Conservation (phyloP, 2,113 vertebrate species). For the Rhagologus leucostigma region DNA sequence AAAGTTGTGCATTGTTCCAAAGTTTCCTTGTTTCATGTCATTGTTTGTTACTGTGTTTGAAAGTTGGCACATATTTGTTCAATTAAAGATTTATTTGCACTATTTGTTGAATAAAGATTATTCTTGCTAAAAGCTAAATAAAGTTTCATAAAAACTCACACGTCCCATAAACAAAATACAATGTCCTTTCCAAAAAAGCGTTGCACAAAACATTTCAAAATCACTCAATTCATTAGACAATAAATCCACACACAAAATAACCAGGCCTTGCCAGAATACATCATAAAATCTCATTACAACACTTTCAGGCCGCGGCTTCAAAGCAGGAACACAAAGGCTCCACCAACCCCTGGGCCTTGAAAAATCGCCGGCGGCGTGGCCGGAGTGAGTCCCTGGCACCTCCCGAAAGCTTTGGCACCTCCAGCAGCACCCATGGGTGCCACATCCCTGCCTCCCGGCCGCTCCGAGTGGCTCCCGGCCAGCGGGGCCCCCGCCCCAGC, state of each 20-base stretch:
- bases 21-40: conserved; percentile 62
- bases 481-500: background rate
- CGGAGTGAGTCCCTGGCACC: background rate
- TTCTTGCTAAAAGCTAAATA: conserved; percentile 71
- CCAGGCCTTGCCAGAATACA: conserved; percentile 55
- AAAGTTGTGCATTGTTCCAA: conserved; percentile 53
- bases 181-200: conserved; percentile 56
- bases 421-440: background rate
- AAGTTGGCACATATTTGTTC: conserved; percentile 68
- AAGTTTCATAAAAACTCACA: conserved; percentile 67
- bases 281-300: conserved; percentile 66
- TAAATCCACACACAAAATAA: conserved; percentile 67
- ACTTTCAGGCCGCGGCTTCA: conserved; percentile 58
- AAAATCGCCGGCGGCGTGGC: background rate
- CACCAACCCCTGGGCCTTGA: background rate
- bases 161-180: conserved; percentile 65
- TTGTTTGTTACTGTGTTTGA: conserved; percentile 62
- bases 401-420: background rate
- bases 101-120: conserved; percentile 69
- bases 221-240: conserved; percentile 62
- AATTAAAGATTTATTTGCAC: conserved; percentile 67
- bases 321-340: conserved; percentile 49
- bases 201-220: conserved; percentile 69
- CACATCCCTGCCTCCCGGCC: background rate
- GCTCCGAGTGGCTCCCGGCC: background rate